Evolutionary conservation across 1,140 invertebrate genomes (phyloP).

Genomic region (Drosophila lowei): DNA sequence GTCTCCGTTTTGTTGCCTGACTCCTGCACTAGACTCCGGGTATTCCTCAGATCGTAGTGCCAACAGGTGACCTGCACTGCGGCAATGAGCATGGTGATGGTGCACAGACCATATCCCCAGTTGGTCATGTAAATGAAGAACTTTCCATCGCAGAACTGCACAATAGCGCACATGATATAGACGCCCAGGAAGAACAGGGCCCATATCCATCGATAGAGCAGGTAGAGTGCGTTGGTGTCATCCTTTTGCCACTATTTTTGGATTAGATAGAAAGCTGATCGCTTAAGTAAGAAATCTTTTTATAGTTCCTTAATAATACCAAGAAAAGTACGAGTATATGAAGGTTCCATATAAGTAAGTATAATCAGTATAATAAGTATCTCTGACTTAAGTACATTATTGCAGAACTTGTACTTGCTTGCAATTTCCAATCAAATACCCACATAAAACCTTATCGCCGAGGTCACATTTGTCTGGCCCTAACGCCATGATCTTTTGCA

Average conservation of each 20-base stretch:
- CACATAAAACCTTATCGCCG: too few species aligned
- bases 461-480: too few species aligned
- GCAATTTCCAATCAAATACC: too few species aligned
- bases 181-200: constrained; percentile 84
- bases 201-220: constrained; percentile 85
- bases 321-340: background rate
- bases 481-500: too few species aligned
- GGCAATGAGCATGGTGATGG: constrained; percentile 64
- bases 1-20: constrained; percentile 57
- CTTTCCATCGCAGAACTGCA: constrained; percentile 79
- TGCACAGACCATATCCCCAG: constrained; percentile 87
- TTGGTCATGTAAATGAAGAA: constrained; percentile 90
- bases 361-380: background rate
- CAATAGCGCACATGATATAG: constrained; percentile 84
- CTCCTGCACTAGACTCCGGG: constrained; percentile 60
- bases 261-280: constrained; percentile 31
- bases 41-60: constrained; percentile 63
- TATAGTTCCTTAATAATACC: too few species aligned
- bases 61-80: constrained; percentile 74
- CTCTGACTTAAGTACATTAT: too few species aligned
- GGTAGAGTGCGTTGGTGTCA: constrained; percentile 83
- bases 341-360: background rate
- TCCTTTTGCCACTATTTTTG: constrained; percentile 83
- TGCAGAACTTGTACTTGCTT: too few species aligned
- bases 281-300: background rate